phyloP scores from a whole-genome alignment of 2,888 invertebrate species.

The Phasia obesa region DNA sequence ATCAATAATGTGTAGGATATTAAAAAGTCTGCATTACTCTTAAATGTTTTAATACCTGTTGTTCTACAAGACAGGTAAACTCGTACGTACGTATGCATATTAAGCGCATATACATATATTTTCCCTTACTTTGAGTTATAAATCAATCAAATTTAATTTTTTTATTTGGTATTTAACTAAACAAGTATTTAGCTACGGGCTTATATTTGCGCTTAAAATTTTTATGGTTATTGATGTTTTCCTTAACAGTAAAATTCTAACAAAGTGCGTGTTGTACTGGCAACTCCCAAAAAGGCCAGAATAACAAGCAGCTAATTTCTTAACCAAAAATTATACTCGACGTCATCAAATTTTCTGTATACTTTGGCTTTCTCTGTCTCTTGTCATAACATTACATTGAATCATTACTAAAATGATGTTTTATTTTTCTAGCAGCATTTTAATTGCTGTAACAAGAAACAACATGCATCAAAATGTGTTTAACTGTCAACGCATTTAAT shows the following conservation, averaged over 20 bases:
- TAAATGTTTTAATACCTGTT: neutral
- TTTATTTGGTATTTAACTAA: slow-evolving; percentile 30
- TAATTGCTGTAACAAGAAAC: slow-evolving; percentile 8
- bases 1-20: neutral
- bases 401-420: slow-evolving; percentile 71
- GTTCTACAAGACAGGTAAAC: neutral
- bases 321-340: neutral
- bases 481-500: slow-evolving; percentile 69
- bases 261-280: slow-evolving; percentile 68
- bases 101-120: neutral
- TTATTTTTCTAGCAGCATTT: slow-evolving; percentile 62
- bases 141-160: slow-evolving; percentile 76
- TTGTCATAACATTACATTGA: neutral
- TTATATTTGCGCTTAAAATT: slow-evolving; percentile 68
- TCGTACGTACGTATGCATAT: neutral
- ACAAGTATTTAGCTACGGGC: slow-evolving; percentile 73
- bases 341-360: neutral
- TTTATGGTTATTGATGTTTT: slow-evolving; percentile 27
- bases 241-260: slow-evolving; percentile 50
- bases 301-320: slow-evolving; percentile 9
- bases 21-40: neutral
- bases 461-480: slow-evolving; percentile 59
- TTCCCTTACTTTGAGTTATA: slow-evolving; percentile 75
- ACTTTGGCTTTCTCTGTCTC: neutral
- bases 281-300: slow-evolving; percentile 60